These are phyloP conservation scores for Nothoprocta perdicaria DNA, from an alignment of 2,113 vertebrate genomes.

Conservation along the genomic window DNA sequence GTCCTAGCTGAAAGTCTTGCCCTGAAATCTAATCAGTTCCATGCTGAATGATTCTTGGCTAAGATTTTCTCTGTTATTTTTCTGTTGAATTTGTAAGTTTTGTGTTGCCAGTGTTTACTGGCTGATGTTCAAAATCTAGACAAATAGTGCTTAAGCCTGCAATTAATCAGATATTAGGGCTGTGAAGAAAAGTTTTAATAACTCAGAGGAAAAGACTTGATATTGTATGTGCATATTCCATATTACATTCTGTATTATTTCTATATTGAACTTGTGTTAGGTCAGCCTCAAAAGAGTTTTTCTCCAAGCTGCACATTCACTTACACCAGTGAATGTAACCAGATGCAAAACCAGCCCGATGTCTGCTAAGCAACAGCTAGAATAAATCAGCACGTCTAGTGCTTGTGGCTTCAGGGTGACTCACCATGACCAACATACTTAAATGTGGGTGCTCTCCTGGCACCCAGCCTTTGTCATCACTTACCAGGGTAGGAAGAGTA, in stretches of 20 bases:
- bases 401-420: conserved; percentile 39
- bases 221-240: not conserved
- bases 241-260: not conserved
- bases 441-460: conserved; percentile 22
- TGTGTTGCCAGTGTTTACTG: not conserved
- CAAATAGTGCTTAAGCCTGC: not conserved
- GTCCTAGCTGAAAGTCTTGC: not conserved
- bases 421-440: conserved; percentile 19
- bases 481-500: conserved; percentile 14
- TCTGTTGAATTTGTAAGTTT: not conserved
- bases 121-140: not conserved
- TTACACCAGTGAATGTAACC: not conserved
- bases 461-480: conserved; percentile 16
- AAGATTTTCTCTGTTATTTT: not conserved
- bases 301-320: not conserved
- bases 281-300: not conserved
- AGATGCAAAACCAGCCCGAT: not conserved
- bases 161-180: not conserved
- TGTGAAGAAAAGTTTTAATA: not conserved
- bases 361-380: not conserved
- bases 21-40: not conserved
- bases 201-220: not conserved
- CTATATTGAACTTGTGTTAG: not conserved
- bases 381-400: not conserved
- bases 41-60: not conserved